Evolutionary conservation across 2,797 vertebrate species (phyloP), one percentile per base, ranked within the genome.

Genomic region (Tragopan temminckii): DNA sequence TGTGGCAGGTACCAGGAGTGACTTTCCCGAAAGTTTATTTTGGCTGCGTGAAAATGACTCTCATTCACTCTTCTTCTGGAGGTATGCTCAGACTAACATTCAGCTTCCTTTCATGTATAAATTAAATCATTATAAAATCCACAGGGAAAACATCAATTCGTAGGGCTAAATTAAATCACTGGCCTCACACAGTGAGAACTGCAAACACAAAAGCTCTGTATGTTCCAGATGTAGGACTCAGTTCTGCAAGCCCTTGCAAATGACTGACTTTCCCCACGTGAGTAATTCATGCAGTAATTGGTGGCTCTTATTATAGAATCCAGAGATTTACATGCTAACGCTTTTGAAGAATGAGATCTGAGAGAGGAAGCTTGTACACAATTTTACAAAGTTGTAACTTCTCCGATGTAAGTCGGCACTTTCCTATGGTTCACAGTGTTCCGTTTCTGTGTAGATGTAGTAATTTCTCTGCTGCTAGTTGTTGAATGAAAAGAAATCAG

Each of bases 11-110:
- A 91, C 72, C 48, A 45, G 46, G 75, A 93, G 70, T 72, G 72
- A 81, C 90, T 95, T 89, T 81, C 76, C 63, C 74, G 50, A 88
- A 93, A 95, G 96, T 93, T 97, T 97, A 76, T 94, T 88, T 96
- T 97, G 96, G 93, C 96, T 91, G 25, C 52, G 11, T 81, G 72
- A 93, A 95, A 95, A 92, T 74, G 52, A 77, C 33, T 36, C 52
- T 89, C 80, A 95, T 95, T 97, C 93, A 92, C 35, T 79, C 59
- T 63, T 61, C 82, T 42, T 80, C 63, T 92, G 76, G 84, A 95
- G 81, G 79, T 78, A 36, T 79, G 85, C 85, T 94, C 90, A 84
- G 72, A 93, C 84, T 95, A 95, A 96, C 69, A 80, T 76, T 95
- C 74, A 88, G 52, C 57, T 94, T 96, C 82, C 82, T 95, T 94